Percentiles rank a stretch among this genome's conserved stretches.
Conservation (phyloP, 2,113 vertebrate genomes). For the Echinops telfairi region DNA sequence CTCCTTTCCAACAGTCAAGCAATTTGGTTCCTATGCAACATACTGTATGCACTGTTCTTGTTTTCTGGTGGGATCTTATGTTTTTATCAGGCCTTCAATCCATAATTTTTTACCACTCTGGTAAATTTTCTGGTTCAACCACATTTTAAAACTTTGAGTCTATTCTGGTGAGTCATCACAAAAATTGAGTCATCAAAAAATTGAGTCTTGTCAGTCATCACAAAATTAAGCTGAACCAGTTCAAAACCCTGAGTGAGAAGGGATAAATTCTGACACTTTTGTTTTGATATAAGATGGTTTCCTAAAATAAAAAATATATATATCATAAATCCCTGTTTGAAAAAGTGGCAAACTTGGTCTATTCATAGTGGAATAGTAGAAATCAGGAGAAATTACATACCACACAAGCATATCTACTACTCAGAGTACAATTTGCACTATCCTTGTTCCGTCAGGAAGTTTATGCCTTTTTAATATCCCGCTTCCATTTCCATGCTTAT, state of each 20-base stretch:
- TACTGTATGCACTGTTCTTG: neutral
- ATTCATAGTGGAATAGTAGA: slow-evolving; percentile 58
- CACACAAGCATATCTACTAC: neutral
- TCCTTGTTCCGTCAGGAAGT: slow-evolving; percentile 39
- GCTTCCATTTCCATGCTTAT: slow-evolving; percentile 63
- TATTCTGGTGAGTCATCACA: neutral
- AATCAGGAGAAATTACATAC: slow-evolving; percentile 7
- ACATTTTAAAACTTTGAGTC: neutral
- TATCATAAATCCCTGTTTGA: slow-evolving; percentile 17
- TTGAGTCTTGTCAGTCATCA: too few species aligned
- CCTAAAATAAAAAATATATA: neutral
- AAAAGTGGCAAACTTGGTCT: slow-evolving; percentile 65
- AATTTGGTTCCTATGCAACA: neutral
- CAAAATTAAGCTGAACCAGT: neutral
- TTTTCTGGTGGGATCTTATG: neutral
- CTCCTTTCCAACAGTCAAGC: neutral
- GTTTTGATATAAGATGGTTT: neutral
- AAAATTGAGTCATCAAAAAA: too few species aligned
- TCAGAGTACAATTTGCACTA: slow-evolving; percentile 51
- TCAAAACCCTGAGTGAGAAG: slow-evolving; percentile 19
- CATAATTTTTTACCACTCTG: neutral
- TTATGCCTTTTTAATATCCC: slow-evolving; percentile 48
- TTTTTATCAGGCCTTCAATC: neutral
- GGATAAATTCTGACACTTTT: slow-evolving; percentile 54
- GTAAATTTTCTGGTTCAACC: neutral